Base-by-base conservation (phyloP, 2,797 vertebrate species). In the Amblyraja radiata region DNA sequence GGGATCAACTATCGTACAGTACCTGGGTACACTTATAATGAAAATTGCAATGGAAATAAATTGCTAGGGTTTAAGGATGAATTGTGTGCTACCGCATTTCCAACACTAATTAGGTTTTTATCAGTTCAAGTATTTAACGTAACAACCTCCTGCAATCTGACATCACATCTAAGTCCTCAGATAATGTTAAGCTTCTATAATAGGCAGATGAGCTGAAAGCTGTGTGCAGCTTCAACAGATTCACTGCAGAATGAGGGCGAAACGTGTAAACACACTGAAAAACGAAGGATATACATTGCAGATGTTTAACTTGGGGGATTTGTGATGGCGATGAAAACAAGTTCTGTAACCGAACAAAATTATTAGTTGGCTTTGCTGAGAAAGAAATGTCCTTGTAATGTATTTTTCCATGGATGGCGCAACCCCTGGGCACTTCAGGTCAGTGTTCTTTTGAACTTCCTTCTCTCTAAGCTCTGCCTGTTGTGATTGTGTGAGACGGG, bases 51-150 rank as follows among this genome's bases (percentile, higher is more conserved):
- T 6, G 61, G 65, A 90, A 68, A 83, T 65, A 90, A 36, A 90
- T 65, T 13, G 5, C 28, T 84, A 21, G 93, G 94, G 94, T 93
- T 94, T 93, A 94, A 93, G 94, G 93, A 46, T 6, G 0, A 94
- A 95, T 95, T 94, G 94, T 95, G 91, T 95, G 94, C 28, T 0
- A n/a, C 93, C 61, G 11, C 32, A 61, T 94, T 94, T 94, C 94
- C 93, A 94, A 94, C 79, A 93, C 93, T 93, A 79, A 94, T 93
- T 94, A 93, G 94, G 63, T 93, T 90, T 94, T 94, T 21, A 94
- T 93, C 94, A 93, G 93, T 93, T 78, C 93, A 84, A 94, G 68
- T 95, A 68, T 94, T 90, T 83, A 18, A 93, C 93, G 93, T 94
- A 93, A 93, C 92, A 94, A 93, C 58, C 21, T 0, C 93, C 94